Base-by-base conservation (phyloP, 2,797 vertebrate genomes). In the Coregonus ussuriensis region DNA sequence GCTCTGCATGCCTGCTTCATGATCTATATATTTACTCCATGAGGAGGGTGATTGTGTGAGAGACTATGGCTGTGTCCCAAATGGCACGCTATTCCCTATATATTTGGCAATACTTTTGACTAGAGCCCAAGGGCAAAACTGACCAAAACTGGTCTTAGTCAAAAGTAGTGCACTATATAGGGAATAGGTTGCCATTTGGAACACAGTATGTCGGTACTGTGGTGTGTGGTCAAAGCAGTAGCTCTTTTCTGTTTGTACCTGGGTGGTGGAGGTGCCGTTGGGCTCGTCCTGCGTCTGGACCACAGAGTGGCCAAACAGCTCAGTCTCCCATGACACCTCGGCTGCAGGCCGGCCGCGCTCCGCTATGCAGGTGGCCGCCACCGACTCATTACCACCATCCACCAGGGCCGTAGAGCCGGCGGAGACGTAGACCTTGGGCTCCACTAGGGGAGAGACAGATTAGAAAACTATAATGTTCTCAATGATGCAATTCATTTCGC, bases 281-380 rank as follows among this genome's bases (percentile, higher is more conserved):
- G 94, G 79, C 91, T 96, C 97, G 3, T 93, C 84, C 71, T 91
- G 94, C 63, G 85, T 91, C 66, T 84, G 93, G 75, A 84, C 88
- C 83, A 96, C 93, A 33, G 93, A 95, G 78, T 94, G 93, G 35
- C 98, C 98, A 33, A 94, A 91, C 77, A 94, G 91, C 77, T 96
- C 95, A 0, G 94, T 89, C 92, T 98, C 96, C 98, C 98, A 99
- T 83, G 93, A 93, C 76, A 99, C 95, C 59, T 93, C 91, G 0
- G 98, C 97, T 6, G 94, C 92, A 51, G 98, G 98, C 63, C 96
- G 97, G 71, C 97, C 97, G 16, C 93, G 95, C 85, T 98, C 97
- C 56, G 98, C 98, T n/a, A 93, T 96, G 90, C 98, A 99, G 77
- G 95, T 94, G 66, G 97, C 98, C 91, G 97, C 98, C 89, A 96